Percentiles rank a stretch among this genome's conserved stretches.
These are phyloP conservation scores for Periophthalmus modestus DNA, from an alignment of 2,113 vertebrate genomes.

Conservation along the genomic window DNA sequence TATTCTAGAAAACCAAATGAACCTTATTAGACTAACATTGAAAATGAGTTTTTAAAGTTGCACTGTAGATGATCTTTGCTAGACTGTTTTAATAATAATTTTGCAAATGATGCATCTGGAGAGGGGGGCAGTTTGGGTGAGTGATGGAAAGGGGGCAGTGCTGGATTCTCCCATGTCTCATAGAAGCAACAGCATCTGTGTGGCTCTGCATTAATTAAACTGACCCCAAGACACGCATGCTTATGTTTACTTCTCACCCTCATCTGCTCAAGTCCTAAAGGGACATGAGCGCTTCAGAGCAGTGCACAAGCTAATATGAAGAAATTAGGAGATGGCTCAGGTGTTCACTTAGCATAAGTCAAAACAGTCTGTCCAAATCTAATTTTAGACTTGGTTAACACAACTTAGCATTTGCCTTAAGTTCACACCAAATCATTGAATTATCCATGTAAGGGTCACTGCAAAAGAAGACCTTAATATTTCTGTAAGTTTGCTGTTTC, in stretches of 20 bases:
- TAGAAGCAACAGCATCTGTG: slow-evolving; percentile 34
- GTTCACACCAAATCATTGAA: background rate
- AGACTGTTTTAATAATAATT: slow-evolving; percentile 54
- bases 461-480: background rate
- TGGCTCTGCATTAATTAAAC: slow-evolving; percentile 41
- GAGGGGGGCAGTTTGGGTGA: slow-evolving; percentile 12
- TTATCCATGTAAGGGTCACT: background rate
- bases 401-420: background rate
- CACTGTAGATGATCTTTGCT: slow-evolving; percentile 31
- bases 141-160: slow-evolving; percentile 13
- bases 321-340: slow-evolving; percentile 2
- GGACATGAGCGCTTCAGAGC: background rate
- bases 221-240: slow-evolving; percentile 52
- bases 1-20: background rate
- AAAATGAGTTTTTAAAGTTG: background rate
- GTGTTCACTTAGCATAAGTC: slow-evolving; percentile 5
- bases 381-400: slow-evolving; percentile 9
- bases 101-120: slow-evolving; percentile 40
- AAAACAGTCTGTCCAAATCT: slow-evolving; percentile 1
- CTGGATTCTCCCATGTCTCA: slow-evolving; percentile 24
- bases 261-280: slow-evolving; percentile 22
- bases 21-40: background rate
- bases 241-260: slow-evolving; percentile 40
- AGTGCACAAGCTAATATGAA: background rate
- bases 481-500: too few relatives aligned